Evolutionary conservation across 2,113 vertebrate genomes (phyloP).

Genomic region (Rhinoptilus africanus): DNA sequence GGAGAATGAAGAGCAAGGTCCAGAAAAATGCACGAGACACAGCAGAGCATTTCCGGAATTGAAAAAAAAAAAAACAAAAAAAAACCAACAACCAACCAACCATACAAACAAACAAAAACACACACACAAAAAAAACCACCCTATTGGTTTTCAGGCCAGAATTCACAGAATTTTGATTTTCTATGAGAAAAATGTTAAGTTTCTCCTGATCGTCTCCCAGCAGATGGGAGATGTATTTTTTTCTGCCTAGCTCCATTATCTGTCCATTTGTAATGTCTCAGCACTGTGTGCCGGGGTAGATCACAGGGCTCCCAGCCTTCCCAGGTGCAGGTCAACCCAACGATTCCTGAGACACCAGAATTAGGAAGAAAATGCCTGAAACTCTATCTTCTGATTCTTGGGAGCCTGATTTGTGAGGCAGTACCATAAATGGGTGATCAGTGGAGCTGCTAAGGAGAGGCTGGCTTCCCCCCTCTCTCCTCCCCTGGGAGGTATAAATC

Average conservation of each 20-base stretch:
- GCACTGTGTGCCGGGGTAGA: not conserved
- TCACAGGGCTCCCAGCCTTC: not conserved
- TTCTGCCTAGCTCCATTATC: not conserved
- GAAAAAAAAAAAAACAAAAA: not conserved
- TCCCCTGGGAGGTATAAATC: not conserved
- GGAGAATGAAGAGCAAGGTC: not conserved
- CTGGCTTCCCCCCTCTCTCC: not conserved
- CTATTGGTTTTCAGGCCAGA: not conserved
- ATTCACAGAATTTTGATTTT: not conserved
- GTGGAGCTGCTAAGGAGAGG: not conserved
- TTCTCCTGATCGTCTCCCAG: not conserved
- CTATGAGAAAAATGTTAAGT: not conserved
- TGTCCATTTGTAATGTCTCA: not conserved
- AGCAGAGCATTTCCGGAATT: not conserved
- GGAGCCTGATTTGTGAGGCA: not conserved
- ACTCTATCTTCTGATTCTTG: fast-evolving
- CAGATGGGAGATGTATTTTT: not conserved
- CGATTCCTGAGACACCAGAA: fast-evolving
- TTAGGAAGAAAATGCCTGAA: not conserved
- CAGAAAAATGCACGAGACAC: not conserved
- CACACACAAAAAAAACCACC: no score
- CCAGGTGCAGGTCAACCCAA: not conserved
- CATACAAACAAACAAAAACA: no score
- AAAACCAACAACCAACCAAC: no score
- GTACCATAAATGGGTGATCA: not conserved